Evolutionary conservation across 2,888 invertebrate genomes (phyloP).

Genomic region (Stenoptilia bipunctidactyla): DNA sequence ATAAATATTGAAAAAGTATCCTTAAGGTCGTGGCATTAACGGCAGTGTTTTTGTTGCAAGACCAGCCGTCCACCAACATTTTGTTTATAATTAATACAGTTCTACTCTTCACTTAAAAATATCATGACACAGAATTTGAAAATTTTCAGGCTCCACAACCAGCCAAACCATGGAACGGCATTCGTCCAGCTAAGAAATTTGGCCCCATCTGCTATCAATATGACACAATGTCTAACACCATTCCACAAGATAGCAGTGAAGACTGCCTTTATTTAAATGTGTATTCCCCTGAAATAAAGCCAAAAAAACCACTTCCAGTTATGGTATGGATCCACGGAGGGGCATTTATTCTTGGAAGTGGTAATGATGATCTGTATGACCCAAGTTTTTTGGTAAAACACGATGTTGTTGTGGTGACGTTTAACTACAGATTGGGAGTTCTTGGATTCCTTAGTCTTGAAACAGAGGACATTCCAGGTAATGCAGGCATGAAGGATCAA

Average conservation of each 20-base stretch:
- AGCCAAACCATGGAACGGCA: conserved; percentile 36
- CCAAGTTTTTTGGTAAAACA: conserved; percentile 29
- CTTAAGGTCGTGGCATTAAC: no score
- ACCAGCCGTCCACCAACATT: no score
- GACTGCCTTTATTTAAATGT: conserved; percentile 54
- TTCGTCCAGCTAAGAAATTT: conserved; percentile 35
- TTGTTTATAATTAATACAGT: no score
- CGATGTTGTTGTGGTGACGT: conserved; percentile 28
- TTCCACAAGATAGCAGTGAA: conserved; percentile 25
- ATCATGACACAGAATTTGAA: neutral
- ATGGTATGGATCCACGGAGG: conserved; percentile 44
- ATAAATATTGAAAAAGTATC: no score
- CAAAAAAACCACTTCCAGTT: conserved; percentile 28
- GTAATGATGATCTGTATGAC: conserved; percentile 25
- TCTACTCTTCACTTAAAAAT: no score
- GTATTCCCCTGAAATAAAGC: conserved; percentile 36
- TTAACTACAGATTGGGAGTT: conserved; percentile 31
- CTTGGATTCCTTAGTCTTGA: conserved; percentile 31
- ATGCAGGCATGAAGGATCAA: conserved; percentile 38
- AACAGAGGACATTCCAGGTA: conserved; percentile 31
- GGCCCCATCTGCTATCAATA: conserved; percentile 35
- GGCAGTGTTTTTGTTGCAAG: no score
- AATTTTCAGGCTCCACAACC: conserved; percentile 40
- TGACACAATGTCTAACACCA: conserved; percentile 18
- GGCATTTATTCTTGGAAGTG: conserved; percentile 24